A percentile compares a stretch with the other conserved stretches of the same genome.
These are phyloP conservation scores for Marmota flaviventris DNA, from an alignment of 2,113 vertebrate genomes.

Conservation along the genomic window DNA sequence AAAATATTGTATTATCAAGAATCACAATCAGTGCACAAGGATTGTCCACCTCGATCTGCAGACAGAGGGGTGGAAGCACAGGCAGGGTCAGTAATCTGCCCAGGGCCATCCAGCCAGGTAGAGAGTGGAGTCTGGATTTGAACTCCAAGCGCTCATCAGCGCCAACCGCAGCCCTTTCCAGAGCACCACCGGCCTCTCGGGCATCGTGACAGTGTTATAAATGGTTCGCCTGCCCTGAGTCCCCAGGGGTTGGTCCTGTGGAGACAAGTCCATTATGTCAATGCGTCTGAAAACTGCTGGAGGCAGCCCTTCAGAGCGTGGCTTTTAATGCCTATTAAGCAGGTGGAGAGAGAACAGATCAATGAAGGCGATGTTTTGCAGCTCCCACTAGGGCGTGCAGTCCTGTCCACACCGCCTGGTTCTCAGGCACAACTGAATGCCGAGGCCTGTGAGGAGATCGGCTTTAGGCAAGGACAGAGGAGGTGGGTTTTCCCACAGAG, in stretches of 20 bases:
- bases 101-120: neutral
- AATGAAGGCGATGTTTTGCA: neutral
- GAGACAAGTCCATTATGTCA: neutral
- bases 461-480: neutral
- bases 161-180: neutral
- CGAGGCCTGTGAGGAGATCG: neutral
- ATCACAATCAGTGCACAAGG: neutral
- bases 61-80: neutral
- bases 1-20: neutral
- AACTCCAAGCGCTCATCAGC: neutral
- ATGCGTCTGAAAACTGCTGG: neutral
- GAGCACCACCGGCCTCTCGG: accelerated
- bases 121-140: neutral
- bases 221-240: neutral
- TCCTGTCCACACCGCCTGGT: neutral
- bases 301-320: accelerated
- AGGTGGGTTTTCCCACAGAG: neutral
- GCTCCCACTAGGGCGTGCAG: accelerated
- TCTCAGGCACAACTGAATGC: accelerated
- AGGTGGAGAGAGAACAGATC: neutral
- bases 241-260: neutral
- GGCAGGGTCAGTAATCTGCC: neutral
- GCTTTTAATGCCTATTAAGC: neutral
- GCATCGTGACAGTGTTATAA: accelerated
- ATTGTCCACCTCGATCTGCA: neutral